A percentile compares a stretch with the other conserved stretches of the same genome.
phyloP scores from a whole-genome alignment of 1,140 invertebrate genomes.

The Drosophila melanica region DNA sequence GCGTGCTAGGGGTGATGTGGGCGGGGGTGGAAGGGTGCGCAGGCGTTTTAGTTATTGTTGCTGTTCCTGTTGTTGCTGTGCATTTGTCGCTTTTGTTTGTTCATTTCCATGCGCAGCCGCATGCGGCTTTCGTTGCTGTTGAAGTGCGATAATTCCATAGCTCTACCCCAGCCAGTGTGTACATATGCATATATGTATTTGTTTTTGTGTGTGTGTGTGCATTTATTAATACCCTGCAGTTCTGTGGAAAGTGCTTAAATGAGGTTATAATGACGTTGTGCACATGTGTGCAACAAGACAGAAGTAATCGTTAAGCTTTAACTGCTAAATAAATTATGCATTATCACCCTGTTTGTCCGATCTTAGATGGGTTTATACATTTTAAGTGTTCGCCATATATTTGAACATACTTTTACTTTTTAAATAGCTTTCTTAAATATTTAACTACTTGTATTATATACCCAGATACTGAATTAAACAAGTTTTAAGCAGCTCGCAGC shows the following conservation, averaged over 20 bases:
- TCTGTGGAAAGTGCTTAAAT: too few relatives aligned
- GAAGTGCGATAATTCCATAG: conserved; percentile 78
- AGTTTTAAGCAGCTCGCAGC: background rate
- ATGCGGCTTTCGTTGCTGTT: conserved; percentile 52
- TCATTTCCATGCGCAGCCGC: conserved; percentile 46
- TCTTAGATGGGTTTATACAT: too few relatives aligned
- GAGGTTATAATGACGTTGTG: too few relatives aligned
- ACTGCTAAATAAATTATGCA: too few relatives aligned
- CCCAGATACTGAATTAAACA: too few relatives aligned
- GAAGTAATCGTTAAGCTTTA: too few relatives aligned
- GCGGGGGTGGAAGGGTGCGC: conserved; percentile 21
- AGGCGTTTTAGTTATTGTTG: conserved; percentile 21
- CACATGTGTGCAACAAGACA: too few relatives aligned
- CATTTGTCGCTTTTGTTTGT: conserved; percentile 71
- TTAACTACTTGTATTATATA: too few relatives aligned
- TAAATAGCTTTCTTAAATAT: too few relatives aligned
- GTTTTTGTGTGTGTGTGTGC: conserved; percentile 5
- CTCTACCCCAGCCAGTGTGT: conserved; percentile 16
- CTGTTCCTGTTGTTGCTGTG: conserved; percentile 43
- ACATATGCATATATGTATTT: conserved; percentile 15
- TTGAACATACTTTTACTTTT: too few relatives aligned
- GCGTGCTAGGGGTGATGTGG: conserved; percentile 7
- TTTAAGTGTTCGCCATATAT: too few relatives aligned
- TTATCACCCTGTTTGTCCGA: too few relatives aligned
- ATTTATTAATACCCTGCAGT: background rate